phyloP scores from a whole-genome alignment of 30 jellyfish, hydroid and myxozoan species.

The Aurelia sp. region DNA sequence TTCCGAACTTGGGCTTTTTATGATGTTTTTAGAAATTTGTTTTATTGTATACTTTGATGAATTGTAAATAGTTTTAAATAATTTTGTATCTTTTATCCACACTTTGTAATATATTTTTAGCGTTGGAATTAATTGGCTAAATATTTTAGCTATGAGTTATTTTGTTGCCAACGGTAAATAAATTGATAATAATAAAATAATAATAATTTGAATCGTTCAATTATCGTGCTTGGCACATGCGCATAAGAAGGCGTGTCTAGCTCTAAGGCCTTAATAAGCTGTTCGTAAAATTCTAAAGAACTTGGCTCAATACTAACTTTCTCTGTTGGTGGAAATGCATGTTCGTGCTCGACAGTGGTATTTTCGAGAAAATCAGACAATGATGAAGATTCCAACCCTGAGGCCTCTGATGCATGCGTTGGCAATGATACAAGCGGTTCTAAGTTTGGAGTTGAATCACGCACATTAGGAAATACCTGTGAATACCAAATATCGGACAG shows the following conservation, averaged over 20 bases:
- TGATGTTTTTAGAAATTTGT: too few relatives aligned
- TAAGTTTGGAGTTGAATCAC: not conserved
- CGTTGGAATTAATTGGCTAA: too few relatives aligned
- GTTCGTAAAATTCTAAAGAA: not conserved
- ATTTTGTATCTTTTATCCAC: too few relatives aligned
- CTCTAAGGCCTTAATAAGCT: conserved; percentile 25
- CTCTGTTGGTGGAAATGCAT: conserved; percentile 25
- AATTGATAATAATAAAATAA: too few relatives aligned
- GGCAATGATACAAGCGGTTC: too few relatives aligned
- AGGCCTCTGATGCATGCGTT: too few relatives aligned
- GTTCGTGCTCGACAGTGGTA: not conserved
- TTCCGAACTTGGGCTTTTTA: too few relatives aligned
- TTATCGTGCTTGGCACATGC: conserved; percentile 22
- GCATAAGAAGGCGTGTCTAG: conserved; percentile 40
- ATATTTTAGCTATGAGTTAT: too few relatives aligned
- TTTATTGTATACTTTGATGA: too few relatives aligned
- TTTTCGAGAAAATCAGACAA: conserved; percentile 2
- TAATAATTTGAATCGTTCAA: not conserved
- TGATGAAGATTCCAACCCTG: not conserved
- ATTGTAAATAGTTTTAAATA: too few relatives aligned
- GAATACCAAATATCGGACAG: not conserved
- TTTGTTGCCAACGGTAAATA: too few relatives aligned
- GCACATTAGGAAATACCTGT: not conserved
- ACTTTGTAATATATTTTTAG: too few relatives aligned
- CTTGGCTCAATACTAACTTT: not conserved